A percentile compares a stretch with the other conserved stretches of the same genome.
phyloP scores from a whole-genome alignment of 2,797 vertebrate genomes.

The Acrocephalus scirpaceus region DNA sequence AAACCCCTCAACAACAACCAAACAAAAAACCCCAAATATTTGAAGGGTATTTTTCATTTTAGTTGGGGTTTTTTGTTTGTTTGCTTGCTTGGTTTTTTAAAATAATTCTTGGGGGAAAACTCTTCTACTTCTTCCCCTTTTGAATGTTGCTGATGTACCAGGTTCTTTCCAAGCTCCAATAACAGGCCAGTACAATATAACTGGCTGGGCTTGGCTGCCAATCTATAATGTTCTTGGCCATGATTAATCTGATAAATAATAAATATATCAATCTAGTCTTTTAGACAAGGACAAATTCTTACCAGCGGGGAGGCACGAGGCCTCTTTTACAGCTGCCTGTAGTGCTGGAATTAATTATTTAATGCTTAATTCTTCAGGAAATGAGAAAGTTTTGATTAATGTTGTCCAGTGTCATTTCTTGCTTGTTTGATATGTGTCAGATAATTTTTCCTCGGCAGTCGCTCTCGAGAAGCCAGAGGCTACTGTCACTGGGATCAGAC shows the following conservation, averaged over 20 bases:
- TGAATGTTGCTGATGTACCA: slow-evolving; percentile 61
- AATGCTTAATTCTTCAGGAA: slow-evolving; percentile 99
- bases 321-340: slow-evolving; percentile 94
- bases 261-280: slow-evolving; percentile 99
- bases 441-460: slow-evolving; percentile 85
- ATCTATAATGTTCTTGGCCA: slow-evolving; percentile 90
- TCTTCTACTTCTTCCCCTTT: slow-evolving; percentile 14
- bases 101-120: slow-evolving; percentile 63
- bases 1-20: background rate
- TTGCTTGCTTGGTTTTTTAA: background rate
- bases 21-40: background rate
- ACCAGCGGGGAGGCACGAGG: slow-evolving; percentile 94
- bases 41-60: background rate
- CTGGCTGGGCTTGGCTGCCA: slow-evolving; percentile 82
- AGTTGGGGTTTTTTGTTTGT: background rate
- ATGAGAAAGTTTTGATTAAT: slow-evolving; percentile 99
- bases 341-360: slow-evolving; percentile 99
- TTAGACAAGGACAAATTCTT: slow-evolving; percentile 99
- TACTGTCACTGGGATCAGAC: slow-evolving; percentile 90
- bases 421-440: slow-evolving; percentile 98
- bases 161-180: slow-evolving; percentile 50
- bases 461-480: slow-evolving; percentile 88
- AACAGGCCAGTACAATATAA: slow-evolving; percentile 73
- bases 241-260: slow-evolving; percentile 99
- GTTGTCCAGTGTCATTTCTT: slow-evolving; percentile 90